phyloP scores from a whole-genome alignment of 2,888 invertebrate genomes.

The Horisme vitalbata region DNA sequence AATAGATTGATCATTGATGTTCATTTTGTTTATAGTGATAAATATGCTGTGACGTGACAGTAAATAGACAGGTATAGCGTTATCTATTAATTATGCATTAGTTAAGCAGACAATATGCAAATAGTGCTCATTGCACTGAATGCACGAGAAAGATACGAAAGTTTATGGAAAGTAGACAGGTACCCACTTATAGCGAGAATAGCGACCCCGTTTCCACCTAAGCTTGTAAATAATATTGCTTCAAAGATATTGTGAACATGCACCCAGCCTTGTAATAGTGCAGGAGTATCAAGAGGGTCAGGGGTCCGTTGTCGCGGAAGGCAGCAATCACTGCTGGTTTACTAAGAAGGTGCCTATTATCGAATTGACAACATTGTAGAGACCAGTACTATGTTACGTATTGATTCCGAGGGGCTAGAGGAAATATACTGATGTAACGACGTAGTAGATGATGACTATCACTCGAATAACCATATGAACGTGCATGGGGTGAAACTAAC shows the following conservation, averaged over 20 bases:
- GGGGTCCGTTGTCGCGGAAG: constrained; percentile 59
- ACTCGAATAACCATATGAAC: background rate
- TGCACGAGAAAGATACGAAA: too few species aligned
- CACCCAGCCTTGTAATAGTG: constrained; percentile 17
- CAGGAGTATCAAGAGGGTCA: constrained; percentile 43
- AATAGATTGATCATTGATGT: too few species aligned
- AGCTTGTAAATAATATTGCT: too few species aligned
- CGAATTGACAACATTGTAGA: constrained; percentile 50
- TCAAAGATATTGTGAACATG: background rate
- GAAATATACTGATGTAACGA: constrained; percentile 4
- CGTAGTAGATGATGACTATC: background rate
- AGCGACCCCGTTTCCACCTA: too few species aligned
- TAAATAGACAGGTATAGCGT: too few species aligned
- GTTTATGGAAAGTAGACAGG: too few species aligned
- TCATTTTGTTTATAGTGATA: too few species aligned
- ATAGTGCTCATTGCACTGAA: background rate
- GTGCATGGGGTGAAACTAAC: background rate
- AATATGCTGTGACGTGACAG: too few species aligned
- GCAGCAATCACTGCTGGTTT: constrained; percentile 58
- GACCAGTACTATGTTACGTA: constrained; percentile 26
- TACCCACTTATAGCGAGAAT: too few species aligned
- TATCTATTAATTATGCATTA: too few species aligned
- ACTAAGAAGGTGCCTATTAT: constrained; percentile 59
- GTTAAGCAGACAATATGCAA: too few species aligned
- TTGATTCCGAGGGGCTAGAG: constrained; percentile 10